Evolutionary conservation across 2,113 vertebrate species (phyloP), one percentile per base, ranked within the genome.

Genomic region (Camelus bactrianus): DNA sequence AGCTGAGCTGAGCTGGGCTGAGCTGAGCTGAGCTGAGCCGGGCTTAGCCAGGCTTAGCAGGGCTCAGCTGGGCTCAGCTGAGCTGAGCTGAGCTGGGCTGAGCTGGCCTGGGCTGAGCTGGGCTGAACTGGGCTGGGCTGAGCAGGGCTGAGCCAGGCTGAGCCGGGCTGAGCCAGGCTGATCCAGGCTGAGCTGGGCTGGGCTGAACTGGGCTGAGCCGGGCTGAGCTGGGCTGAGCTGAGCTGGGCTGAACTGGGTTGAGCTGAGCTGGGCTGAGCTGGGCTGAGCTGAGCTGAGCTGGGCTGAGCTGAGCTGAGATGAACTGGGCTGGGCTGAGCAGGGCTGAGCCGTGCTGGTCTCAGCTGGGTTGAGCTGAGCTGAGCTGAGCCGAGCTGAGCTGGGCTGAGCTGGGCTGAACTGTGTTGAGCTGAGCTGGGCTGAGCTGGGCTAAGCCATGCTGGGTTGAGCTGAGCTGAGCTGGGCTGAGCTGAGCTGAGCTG

Each of bases 361-460:
- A 0, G 2, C 30, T 26, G 15, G 0, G 7, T 7, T 87, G 22
- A 0, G 3, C 75, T n/a, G 4, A 0, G 3, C 1, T 80, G 26
- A 0, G 6, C 16, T 58, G 15, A 0, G 1, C 1, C 42, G 17
- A 0, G 8, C 22, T 56, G 28, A 0, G 0, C 5, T 65, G 30
- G 0, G 16, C 4, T 79, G 75, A 6, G 1, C 8, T 72, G 20
- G 0, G 22, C 8, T 54, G 22, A 0, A 5, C 2, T 60, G 22
- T 0, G 16, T 17, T 70, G 14, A 0, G 0, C 9, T 88, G 56
- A 0, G 6, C 62, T 73, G 65, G 0, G 0, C 42, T 73, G 28
- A 0, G 8, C 67, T 64, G 12, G 0, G 0, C 26, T 95, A 0
- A 0, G 5, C 3, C 65, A 16, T 0, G 2, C 64, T 89, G 46